These are phyloP conservation scores for Drosophila dunni DNA, from an alignment of 1,140 invertebrate genomes.

Conservation along the genomic window DNA sequence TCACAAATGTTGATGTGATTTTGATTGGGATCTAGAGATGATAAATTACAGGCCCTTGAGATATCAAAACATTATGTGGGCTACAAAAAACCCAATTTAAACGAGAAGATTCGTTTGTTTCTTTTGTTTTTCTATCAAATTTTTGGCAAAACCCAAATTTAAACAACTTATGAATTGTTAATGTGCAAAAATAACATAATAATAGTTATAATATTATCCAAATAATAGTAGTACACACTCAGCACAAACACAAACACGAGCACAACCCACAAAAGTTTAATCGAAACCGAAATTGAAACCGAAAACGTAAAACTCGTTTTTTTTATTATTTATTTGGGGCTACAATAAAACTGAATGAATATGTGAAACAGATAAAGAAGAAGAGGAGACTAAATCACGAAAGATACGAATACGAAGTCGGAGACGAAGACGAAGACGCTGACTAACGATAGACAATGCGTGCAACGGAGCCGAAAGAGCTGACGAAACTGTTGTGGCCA, in stretches of 20 bases:
- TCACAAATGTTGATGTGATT: constrained; percentile 19
- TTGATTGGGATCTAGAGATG: constrained; percentile 2
- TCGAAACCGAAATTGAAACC: constrained; percentile 23
- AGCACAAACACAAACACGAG: constrained; percentile 45
- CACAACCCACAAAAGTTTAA: constrained; percentile 13
- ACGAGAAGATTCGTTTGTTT: constrained; percentile 7
- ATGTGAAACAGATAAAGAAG: constrained; percentile 1
- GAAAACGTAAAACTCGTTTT: constrained; percentile 69
- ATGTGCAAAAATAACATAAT: constrained; percentile 39
- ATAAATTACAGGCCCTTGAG: constrained; percentile 12
- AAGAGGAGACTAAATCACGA: constrained; percentile 21
- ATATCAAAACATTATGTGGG: not conserved
- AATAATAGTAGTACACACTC: constrained; percentile 63
- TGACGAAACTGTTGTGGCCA: constrained; percentile 77
- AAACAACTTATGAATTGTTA: constrained; percentile 60
- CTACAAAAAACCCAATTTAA: constrained; percentile 15
- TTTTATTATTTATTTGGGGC: constrained; percentile 20
- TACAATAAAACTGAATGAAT: constrained; percentile 25
- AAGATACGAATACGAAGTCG: constrained; percentile 7
- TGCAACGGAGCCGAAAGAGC: constrained; percentile 68
- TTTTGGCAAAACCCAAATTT: constrained; percentile 32
- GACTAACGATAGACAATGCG: constrained; percentile 43
- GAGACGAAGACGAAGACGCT: not conserved
- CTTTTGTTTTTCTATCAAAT: not conserved
- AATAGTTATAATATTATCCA: constrained; percentile 50